Evolutionary conservation across 2,797 vertebrate genomes (phyloP).

Genomic region (Tinamus major): DNA sequence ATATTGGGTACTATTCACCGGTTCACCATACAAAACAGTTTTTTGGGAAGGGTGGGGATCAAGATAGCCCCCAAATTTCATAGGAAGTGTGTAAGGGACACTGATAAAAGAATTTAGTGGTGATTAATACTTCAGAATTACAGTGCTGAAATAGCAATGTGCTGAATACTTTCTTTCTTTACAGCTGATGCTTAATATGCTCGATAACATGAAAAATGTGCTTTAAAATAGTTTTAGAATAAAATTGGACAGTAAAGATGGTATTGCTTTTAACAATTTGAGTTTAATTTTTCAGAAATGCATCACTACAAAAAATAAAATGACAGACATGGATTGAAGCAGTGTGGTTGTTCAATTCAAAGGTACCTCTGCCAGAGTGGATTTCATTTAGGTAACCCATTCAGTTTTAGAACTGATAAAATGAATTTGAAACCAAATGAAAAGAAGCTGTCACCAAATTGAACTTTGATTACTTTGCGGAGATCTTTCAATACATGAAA

Average conservation of each 20-base stretch:
- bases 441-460: slow-evolving; percentile 53
- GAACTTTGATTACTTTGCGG: slow-evolving; percentile 66
- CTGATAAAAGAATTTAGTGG: background rate
- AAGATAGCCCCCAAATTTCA: background rate
- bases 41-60: background rate
- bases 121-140: background rate
- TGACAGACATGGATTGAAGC: slow-evolving; percentile 49
- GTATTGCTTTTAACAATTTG: slow-evolving; percentile 51
- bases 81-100: background rate
- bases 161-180: background rate
- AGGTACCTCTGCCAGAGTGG: slow-evolving; percentile 41
- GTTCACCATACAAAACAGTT: background rate
- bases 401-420: slow-evolving; percentile 44
- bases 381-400: slow-evolving; percentile 64
- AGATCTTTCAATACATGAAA: slow-evolving; percentile 35
- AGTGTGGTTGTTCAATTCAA: slow-evolving; percentile 37
- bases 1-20: background rate
- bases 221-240: slow-evolving; percentile 44
- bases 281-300: slow-evolving; percentile 66
- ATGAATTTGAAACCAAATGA: slow-evolving; percentile 63
- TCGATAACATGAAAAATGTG: slow-evolving; percentile 47
- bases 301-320: slow-evolving; percentile 43
- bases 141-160: background rate
- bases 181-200: background rate
- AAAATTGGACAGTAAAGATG: background rate